phyloP scores from a whole-genome alignment of 1,140 invertebrate genomes.

The Drosophila nasuta region DNA sequence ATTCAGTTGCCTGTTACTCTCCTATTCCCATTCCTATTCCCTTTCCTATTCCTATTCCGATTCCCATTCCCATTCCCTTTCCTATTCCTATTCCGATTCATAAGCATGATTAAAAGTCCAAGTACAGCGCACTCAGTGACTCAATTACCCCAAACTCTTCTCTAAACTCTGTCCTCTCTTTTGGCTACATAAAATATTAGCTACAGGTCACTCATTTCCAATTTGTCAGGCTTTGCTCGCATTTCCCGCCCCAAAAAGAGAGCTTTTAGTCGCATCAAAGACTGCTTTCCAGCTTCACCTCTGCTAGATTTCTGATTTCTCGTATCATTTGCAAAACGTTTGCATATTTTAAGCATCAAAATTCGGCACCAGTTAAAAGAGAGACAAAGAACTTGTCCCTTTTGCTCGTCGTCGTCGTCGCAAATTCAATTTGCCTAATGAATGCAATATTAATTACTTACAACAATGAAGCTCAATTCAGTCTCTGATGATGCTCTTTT shows the following conservation, averaged over 20 bases:
- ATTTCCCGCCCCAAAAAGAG: slow-evolving; percentile 8
- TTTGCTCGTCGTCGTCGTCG: background rate
- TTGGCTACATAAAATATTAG: slow-evolving; percentile 51
- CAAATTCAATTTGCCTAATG: slow-evolving; percentile 52
- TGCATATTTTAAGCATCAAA: slow-evolving; percentile 40
- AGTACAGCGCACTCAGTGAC: slow-evolving; percentile 32
- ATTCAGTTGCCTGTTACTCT: background rate
- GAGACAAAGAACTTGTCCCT: background rate
- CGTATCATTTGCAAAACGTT: slow-evolving; percentile 3
- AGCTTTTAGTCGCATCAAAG: slow-evolving; percentile 49
- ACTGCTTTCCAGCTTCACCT: background rate
- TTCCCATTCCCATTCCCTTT: background rate
- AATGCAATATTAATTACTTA: slow-evolving; percentile 54
- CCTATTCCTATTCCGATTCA: slow-evolving; percentile 14
- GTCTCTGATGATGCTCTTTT: background rate
- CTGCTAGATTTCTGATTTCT: slow-evolving; percentile 25
- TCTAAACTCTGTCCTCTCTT: too few species aligned
- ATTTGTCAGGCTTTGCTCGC: slow-evolving; percentile 43
- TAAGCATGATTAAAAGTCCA: slow-evolving; percentile 64
- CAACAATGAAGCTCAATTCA: slow-evolving; percentile 33
- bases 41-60: too few species aligned
- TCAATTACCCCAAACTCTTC: slow-evolving; percentile 26
- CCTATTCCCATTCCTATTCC: background rate
- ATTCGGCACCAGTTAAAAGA: slow-evolving; percentile 5
- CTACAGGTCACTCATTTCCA: slow-evolving; percentile 34